Percentiles rank a stretch among this genome's conserved stretches.
phyloP scores from a whole-genome alignment of 2,888 invertebrate genomes.

The Cotesia congregata region DNA sequence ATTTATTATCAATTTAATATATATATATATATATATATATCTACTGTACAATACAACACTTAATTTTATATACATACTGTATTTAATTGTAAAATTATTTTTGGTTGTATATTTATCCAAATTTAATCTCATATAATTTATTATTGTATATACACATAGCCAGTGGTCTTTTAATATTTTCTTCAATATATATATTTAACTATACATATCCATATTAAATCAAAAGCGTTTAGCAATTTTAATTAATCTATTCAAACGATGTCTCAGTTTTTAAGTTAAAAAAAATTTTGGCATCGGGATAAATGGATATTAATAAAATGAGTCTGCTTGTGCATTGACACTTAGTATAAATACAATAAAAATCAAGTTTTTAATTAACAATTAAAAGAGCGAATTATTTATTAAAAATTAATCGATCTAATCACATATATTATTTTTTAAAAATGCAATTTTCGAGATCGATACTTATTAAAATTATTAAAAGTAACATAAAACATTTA shows the following conservation, averaged over 20 bases:
- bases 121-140: background rate
- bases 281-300: too few relatives aligned
- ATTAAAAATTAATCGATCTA: background rate
- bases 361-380: too few relatives aligned
- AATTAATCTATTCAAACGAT: too few relatives aligned
- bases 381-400: too few relatives aligned
- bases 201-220: background rate
- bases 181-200: background rate
- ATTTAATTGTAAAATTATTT: constrained; percentile 39
- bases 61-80: background rate
- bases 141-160: background rate
- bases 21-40: constrained; percentile 3
- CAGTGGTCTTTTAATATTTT: background rate
- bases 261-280: too few relatives aligned
- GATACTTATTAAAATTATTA: background rate
- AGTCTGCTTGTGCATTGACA: too few relatives aligned
- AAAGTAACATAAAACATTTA: background rate
- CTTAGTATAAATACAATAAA: too few relatives aligned
- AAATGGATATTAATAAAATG: too few relatives aligned
- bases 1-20: background rate
- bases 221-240: too few relatives aligned
- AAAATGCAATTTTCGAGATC: background rate
- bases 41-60: background rate
- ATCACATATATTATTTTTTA: background rate
- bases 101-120: constrained; percentile 28